Base-by-base conservation (phyloP, 2,888 invertebrate genomes). In the Eupelmus urozonus region DNA sequence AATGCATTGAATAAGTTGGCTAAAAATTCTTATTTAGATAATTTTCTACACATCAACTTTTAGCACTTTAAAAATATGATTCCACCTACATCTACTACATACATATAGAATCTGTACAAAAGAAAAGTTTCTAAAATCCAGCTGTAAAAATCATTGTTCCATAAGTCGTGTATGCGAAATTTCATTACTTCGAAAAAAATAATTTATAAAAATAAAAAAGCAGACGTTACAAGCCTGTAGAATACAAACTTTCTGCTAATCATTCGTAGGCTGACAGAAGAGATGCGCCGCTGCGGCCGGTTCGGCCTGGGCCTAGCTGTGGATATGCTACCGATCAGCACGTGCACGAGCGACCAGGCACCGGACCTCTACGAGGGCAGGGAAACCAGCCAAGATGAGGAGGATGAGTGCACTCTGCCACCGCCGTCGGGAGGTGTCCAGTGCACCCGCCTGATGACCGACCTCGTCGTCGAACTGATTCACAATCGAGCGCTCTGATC, bases 271-370 rank as follows among this genome's bases (percentile, higher is more conserved):
- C 90, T 94, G 81, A 91, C 91, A 78, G 91, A 91, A 42, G 94
- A 95, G 82, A 92, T 94, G 83, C 92, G 92, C 83, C 90, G 92
- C 16, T 93, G 93, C 83, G 92, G 93, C 7, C 91, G 92, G 60
- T 94, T 94, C 82, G 94, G 94, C 0, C 90, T 94, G 2, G 95
- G 95, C 0, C 88, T 93, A 11, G 93, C 95, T 0, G 84, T 95
- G 81, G 95, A 95, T 83, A 94, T 94, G 89, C 92, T 94, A 80
- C 95, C 94, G 0, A 94, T 94, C 63, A 93, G 92, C 86, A 94
- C 93, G 0, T 94, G 94, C 78, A 92, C 94, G 67, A 93, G 94
- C 63, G 92, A 93, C 71, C 93, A 94, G 85, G 95, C 95, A 0
- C 95, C 94, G 0, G 94, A 94, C 84, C 89, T 95, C 78, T 94